These are phyloP conservation scores for Calliopum simillimum DNA, from an alignment of 2,888 invertebrate species.

Conservation along the genomic window DNA sequence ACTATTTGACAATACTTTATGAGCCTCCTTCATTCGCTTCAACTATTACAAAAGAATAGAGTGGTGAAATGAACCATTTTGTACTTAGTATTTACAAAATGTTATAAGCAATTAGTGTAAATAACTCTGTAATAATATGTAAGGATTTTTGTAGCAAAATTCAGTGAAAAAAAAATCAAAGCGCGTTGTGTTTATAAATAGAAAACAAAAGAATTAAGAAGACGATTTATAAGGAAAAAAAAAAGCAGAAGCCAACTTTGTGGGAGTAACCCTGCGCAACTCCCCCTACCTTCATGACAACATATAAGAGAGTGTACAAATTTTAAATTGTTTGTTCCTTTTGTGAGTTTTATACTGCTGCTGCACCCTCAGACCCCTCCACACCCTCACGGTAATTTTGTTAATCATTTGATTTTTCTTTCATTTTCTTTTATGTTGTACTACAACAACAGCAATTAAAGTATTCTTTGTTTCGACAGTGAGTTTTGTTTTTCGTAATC, in stretches of 20 bases:
- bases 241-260: constrained; percentile 25
- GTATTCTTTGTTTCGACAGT: not conserved
- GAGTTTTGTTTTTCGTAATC: no score
- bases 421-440: not conserved
- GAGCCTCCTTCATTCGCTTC: not conserved
- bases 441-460: not conserved
- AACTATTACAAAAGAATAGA: not conserved
- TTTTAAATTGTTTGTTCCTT: not conserved
- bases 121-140: not conserved
- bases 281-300: not conserved
- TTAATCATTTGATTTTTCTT: constrained; percentile 3
- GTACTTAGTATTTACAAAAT: no score
- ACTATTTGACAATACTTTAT: no score
- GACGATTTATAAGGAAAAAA: no score
- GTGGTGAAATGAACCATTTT: not conserved
- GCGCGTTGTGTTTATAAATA: constrained; percentile 30
- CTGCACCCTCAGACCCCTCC: no score
- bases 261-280: constrained; percentile 33
- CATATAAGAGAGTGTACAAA: constrained; percentile 2
- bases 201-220: constrained; percentile 3
- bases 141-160: no score
- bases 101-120: constrained; percentile 8
- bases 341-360: no score
- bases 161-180: not conserved
- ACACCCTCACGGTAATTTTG: not conserved